phyloP scores from a whole-genome alignment of 2,888 invertebrate species.

The Panopea generosa region DNA sequence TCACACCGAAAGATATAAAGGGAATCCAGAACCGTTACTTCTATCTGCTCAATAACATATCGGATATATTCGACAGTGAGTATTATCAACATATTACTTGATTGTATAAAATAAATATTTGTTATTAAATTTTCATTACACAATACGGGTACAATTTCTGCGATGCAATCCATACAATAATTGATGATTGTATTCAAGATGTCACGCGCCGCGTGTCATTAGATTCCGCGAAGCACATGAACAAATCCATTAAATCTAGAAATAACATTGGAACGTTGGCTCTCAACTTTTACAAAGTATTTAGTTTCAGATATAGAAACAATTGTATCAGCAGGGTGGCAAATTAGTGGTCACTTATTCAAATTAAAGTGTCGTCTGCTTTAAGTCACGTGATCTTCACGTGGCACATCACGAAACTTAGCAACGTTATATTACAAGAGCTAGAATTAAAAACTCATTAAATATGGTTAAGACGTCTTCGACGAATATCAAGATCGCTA shows the following conservation, averaged over 20 bases:
- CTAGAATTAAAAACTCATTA: no score
- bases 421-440: not conserved
- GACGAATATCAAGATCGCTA: no score
- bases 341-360: slow-evolving; percentile 17
- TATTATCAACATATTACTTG: no score
- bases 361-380: slow-evolving; percentile 17
- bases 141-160: not conserved
- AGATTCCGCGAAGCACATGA: slow-evolving; percentile 29
- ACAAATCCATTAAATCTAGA: not conserved
- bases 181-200: slow-evolving; percentile 17
- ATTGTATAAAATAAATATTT: no score
- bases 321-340: slow-evolving; percentile 25
- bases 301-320: slow-evolving; percentile 46
- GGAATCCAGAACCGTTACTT: no score
- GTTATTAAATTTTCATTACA: slow-evolving; percentile 7
- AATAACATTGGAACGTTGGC: not conserved
- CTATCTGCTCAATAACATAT: no score
- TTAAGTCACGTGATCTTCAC: slow-evolving; percentile 25
- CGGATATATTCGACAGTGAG: no score
- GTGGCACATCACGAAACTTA: slow-evolving; percentile 4
- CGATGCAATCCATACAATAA: slow-evolving; percentile 31
- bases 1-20: no score
- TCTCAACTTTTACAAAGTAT: slow-evolving; percentile 31
- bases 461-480: no score
- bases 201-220: slow-evolving; percentile 45